These are phyloP conservation scores for Protobothrops flavoviridis DNA, from an alignment of 2,113 vertebrate species.

Conservation along the genomic window DNA sequence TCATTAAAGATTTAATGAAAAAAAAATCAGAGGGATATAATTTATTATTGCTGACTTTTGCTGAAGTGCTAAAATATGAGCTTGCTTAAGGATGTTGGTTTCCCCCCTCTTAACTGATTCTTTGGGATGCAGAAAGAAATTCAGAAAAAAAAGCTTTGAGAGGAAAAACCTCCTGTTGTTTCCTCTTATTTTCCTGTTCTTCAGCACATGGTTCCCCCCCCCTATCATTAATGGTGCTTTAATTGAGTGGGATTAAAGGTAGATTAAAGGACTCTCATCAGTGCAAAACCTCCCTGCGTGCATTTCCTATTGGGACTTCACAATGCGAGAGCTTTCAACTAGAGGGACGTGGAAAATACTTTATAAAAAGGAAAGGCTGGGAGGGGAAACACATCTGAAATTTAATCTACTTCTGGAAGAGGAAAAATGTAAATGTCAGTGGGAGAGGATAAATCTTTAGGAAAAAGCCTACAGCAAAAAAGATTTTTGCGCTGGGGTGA, in stretches of 20 bases:
- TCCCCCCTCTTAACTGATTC: background rate
- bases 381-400: conserved; percentile 44
- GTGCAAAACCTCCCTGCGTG: conserved; percentile 55
- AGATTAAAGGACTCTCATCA: conserved; percentile 72
- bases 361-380: conserved; percentile 35
- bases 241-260: conserved; percentile 71
- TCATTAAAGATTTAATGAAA: background rate
- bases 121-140: conserved; percentile 4
- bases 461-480: background rate
- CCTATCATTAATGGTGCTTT: conserved; percentile 67
- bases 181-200: conserved; percentile 65
- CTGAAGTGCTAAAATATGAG: background rate
- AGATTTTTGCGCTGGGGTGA: background rate
- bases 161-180: conserved; percentile 50
- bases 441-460: conserved; percentile 1
- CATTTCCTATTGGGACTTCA: conserved; percentile 67
- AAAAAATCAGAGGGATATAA: background rate
- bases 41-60: background rate
- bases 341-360: conserved; percentile 63
- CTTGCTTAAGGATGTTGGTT: conserved; percentile 8
- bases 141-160: background rate
- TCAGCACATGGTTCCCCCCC: conserved; percentile 53
- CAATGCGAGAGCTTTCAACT: conserved; percentile 64
- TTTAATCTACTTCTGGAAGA: conserved; percentile 33
- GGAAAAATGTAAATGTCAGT: conserved; percentile 7